Evolutionary conservation across 1,140 invertebrate genomes (phyloP).

Genomic region (Zaprionus capensis): DNA sequence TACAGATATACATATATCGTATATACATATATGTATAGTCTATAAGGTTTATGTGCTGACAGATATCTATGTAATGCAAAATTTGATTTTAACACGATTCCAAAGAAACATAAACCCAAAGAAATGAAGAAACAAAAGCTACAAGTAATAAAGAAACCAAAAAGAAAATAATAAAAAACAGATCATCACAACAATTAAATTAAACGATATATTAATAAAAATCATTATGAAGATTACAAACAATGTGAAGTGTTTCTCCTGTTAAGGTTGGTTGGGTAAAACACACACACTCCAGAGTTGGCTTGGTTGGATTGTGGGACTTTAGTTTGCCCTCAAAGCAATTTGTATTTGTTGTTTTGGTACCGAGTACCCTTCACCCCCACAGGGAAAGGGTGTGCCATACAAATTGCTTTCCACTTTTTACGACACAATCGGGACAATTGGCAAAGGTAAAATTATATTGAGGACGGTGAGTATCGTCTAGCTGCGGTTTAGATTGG

Average conservation of each 20-base stretch:
- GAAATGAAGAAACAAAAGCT: constrained; percentile 15
- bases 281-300: no score
- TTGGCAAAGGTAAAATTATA: constrained; percentile 55
- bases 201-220: constrained; percentile 79
- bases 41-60: constrained; percentile 32
- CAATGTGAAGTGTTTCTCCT: neutral
- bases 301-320: no score
- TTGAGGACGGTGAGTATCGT: constrained; percentile 36
- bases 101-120: constrained; percentile 32
- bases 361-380: neutral
- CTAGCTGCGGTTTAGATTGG: constrained; percentile 73
- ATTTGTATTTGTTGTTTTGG: neutral
- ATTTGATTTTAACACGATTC: constrained; percentile 54
- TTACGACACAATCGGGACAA: constrained; percentile 66
- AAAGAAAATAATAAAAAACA: constrained; percentile 23
- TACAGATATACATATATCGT: constrained; percentile 7
- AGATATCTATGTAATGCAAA: constrained; percentile 59
- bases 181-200: constrained; percentile 60
- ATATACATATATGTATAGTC: constrained; percentile 8
- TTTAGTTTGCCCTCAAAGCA: neutral
- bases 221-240: constrained; percentile 67
- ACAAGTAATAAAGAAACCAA: constrained; percentile 12
- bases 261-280: neutral
- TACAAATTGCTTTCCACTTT: constrained; percentile 42
- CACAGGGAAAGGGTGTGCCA: neutral